Conservation (phyloP, 2,113 vertebrate genomes). For the Ovis canadensis region DNA sequence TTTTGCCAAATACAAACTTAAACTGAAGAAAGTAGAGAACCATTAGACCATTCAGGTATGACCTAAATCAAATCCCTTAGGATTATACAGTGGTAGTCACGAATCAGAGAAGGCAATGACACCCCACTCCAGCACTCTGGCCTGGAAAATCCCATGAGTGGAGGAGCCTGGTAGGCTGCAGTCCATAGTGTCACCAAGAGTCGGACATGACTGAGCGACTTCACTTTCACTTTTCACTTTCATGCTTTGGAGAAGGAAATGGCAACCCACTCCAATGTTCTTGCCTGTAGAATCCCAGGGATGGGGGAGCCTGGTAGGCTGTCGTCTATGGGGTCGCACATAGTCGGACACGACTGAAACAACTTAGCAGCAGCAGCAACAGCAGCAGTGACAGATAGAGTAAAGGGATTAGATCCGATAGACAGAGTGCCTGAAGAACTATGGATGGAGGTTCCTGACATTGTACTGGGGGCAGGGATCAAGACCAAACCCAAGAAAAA, state of each 20-base stretch:
- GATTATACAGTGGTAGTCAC: background rate
- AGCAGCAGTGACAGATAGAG: background rate
- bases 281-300: too few species aligned
- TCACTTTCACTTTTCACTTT: too few species aligned
- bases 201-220: fast-evolving
- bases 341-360: too few species aligned
- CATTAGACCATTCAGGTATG: background rate
- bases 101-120: background rate
- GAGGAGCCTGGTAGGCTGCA: too few species aligned
- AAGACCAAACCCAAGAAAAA: background rate
- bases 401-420: background rate
- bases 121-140: too few species aligned
- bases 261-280: too few species aligned
- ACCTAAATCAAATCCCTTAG: background rate
- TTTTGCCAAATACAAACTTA: background rate
- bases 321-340: too few species aligned
- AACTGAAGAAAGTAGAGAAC: background rate
- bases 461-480: background rate
- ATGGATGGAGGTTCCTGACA: background rate
- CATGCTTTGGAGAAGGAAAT: too few species aligned
- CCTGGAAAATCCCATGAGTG: too few species aligned
- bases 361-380: too few species aligned
- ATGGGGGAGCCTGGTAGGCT: too few species aligned
- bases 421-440: background rate
- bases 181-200: fast-evolving